phyloP scores from a whole-genome alignment of 2,113 vertebrate species.

The Ailuropoda melanoleuca region DNA sequence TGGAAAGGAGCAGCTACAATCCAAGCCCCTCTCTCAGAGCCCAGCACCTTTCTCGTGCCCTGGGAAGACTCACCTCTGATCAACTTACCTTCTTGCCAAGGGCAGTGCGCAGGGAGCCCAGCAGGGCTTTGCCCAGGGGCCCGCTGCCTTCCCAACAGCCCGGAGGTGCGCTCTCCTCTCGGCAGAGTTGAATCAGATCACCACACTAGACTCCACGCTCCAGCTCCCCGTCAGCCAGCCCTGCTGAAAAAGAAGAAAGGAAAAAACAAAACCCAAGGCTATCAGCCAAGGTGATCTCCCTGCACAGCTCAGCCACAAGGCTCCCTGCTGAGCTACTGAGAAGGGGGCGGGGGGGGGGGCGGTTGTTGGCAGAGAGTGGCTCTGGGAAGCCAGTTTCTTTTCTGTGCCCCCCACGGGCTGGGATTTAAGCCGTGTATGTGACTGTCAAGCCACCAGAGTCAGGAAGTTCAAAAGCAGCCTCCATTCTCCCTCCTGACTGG shows the following conservation, averaged over 20 bases:
- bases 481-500: accelerated
- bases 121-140: neutral
- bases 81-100: neutral
- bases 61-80: neutral
- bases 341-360: too few species aligned
- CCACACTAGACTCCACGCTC: neutral
- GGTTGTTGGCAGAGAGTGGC: too few species aligned
- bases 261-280: neutral
- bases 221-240: neutral
- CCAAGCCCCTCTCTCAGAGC: neutral
- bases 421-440: neutral
- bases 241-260: neutral
- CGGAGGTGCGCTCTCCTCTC: neutral
- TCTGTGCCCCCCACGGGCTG: neutral
- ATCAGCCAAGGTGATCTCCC: neutral
- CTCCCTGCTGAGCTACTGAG: accelerated
- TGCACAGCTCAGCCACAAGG: neutral
- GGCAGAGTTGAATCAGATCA: neutral
- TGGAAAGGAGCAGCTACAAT: neutral
- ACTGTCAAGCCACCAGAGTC: neutral
- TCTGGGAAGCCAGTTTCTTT: neutral
- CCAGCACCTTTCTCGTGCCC: neutral
- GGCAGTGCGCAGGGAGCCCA: accelerated
- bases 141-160: neutral
- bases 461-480: neutral